phyloP scores from a whole-genome alignment of 2,797 vertebrate species.

The Argya squamiceps region DNA sequence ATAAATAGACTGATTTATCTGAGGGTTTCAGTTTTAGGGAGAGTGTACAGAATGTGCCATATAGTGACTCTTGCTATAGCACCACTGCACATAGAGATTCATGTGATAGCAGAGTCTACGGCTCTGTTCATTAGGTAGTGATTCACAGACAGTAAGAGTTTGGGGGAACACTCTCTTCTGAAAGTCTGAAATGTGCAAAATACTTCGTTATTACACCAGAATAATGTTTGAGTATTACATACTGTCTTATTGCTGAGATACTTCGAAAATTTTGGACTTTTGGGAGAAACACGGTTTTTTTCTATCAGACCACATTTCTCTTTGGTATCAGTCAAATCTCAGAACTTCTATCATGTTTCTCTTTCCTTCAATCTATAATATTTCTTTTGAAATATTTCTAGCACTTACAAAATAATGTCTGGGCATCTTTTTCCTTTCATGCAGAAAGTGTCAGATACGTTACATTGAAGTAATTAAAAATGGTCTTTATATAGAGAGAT shows the following conservation, averaged over 20 bases:
- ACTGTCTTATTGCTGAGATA: not conserved
- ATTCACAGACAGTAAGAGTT: not conserved
- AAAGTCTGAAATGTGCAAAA: not conserved
- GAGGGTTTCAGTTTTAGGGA: not conserved
- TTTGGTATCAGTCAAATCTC: not conserved
- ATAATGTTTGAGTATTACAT: not conserved
- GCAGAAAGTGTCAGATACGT: not conserved
- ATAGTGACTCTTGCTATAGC: not conserved
- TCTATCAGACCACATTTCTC: not conserved
- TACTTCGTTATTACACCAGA: not conserved
- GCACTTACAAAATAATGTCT: not conserved
- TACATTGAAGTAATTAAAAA: not conserved
- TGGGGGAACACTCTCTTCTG: not conserved
- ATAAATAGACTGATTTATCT: not conserved
- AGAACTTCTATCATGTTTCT: not conserved
- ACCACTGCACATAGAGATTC: not conserved
- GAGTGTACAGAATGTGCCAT: accelerated
- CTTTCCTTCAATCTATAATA: not conserved
- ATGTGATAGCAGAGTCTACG: accelerated
- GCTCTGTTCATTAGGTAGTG: not conserved
- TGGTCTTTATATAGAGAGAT: not conserved
- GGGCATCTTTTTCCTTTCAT: not conserved
- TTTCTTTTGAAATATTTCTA: not conserved
- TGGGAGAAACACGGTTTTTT: accelerated
- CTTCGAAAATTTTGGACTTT: not conserved